Conservation (phyloP, 2,113 vertebrate genomes). For the Narcine bancroftii region DNA sequence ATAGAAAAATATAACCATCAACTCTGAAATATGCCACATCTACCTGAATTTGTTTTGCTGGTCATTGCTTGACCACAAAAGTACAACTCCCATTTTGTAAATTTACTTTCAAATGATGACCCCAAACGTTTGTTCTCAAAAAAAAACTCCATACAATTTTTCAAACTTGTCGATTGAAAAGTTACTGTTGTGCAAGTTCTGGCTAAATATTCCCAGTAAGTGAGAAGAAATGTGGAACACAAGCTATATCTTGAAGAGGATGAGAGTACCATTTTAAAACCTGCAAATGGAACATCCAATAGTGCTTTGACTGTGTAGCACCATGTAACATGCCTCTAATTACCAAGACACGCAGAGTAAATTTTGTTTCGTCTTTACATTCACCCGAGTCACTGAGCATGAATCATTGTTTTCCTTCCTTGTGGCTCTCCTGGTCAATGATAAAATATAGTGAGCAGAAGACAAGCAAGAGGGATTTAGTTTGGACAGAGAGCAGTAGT, state of each 20-base stretch:
- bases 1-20: neutral
- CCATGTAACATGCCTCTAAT: neutral
- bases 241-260: neutral
- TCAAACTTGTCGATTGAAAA: neutral
- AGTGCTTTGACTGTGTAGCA: constrained; percentile 3
- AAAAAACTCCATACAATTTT: neutral
- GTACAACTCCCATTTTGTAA: neutral
- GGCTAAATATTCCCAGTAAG: neutral
- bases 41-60: neutral
- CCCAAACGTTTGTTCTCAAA: neutral
- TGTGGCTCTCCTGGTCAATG: constrained; percentile 15
- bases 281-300: neutral
- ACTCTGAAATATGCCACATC: neutral
- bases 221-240: neutral
- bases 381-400: constrained; percentile 8
- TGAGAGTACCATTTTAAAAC: neutral
- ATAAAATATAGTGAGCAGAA: neutral
- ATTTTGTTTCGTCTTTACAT: neutral
- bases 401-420: constrained; percentile 21
- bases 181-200: neutral
- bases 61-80: neutral
- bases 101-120: neutral
- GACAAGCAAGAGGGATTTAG: neutral
- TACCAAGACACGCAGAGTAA: neutral
- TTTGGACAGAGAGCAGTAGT: neutral